Evolutionary conservation across 2,797 vertebrate species (phyloP), one percentile per base, ranked within the genome.

Genomic region (Spatula versicolor): DNA sequence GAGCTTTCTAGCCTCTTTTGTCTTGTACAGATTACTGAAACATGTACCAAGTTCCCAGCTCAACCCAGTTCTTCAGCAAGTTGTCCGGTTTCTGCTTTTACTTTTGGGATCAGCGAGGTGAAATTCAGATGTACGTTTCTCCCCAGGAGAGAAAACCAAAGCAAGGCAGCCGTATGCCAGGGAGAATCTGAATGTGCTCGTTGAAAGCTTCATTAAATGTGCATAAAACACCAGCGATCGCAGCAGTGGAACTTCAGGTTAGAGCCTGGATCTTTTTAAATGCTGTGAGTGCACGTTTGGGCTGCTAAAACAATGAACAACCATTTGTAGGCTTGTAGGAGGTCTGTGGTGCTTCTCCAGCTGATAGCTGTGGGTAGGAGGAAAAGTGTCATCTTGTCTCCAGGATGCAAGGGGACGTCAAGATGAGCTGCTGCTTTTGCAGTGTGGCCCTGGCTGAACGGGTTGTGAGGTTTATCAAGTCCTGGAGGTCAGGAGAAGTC

Each of bases 311-410:
- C 37, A 86, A 63, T 6, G 13, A 68, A 71, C 45, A 81, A 96
- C 88, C 66, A 45, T 91, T 93, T 93, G 82, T 93, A 83, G 92
- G 88, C 94, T 97, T 92, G 66, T 92, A 91, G 87, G 85, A 79
- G 92, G 92, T 93, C 58, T 92, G 92, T 95, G 91, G 92, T 6
- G 22, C 91, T 94, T 88, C 66, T 80, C 7, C 33, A 91, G 93
- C 83, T 86, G 93, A 26, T 76, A 69, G 92, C 91, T 96, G 76
- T 91, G 91, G 95, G 93, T 96, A 81, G 96, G 89, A 96, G 93
- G 92, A 95, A 91, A 95, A 94, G 66, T 94, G 93, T 96, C 85
- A 89, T 33, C 75, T 91, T 93, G 74, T 95, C 95, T 94, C 55
- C 67, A 64, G 95, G 92, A 97, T 69, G 11, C 14, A 25, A 84